These are phyloP conservation scores for Thelaira solivaga DNA, from an alignment of 2,888 invertebrate genomes.

Conservation along the genomic window DNA sequence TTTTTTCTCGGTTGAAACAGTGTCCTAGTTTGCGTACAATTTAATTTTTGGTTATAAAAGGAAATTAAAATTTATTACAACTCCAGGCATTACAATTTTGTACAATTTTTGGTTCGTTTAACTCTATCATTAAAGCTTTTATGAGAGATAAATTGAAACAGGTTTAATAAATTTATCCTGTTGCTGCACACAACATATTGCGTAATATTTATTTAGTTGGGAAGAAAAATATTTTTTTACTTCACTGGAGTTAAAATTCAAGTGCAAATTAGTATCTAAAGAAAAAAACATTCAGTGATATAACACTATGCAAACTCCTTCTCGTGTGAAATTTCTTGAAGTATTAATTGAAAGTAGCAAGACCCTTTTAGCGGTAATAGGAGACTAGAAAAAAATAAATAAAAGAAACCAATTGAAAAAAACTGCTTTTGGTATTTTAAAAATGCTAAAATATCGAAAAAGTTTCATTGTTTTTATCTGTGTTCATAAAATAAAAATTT, in stretches of 20 bases:
- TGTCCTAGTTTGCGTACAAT: slow-evolving; percentile 50
- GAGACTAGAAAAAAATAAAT: too few relatives aligned
- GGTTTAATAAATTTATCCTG: slow-evolving; percentile 25
- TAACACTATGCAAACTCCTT: too few relatives aligned
- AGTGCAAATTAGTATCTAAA: neutral
- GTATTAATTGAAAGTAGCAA: too few relatives aligned
- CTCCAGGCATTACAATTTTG: slow-evolving; percentile 43
- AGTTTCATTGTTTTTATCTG: too few relatives aligned
- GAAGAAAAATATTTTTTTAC: neutral
- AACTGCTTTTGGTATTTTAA: too few relatives aligned
- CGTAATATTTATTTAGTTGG: slow-evolving; percentile 39
- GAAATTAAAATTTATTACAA: slow-evolving; percentile 54
- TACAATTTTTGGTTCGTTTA: neutral
- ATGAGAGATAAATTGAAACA: slow-evolving; percentile 19
- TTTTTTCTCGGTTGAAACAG: slow-evolving; percentile 20
- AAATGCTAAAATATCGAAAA: too few relatives aligned
- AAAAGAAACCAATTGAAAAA: too few relatives aligned
- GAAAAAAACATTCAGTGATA: too few relatives aligned
- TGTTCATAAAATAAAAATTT: too few relatives aligned
- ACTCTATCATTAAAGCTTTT: neutral
- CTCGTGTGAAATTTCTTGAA: too few relatives aligned
- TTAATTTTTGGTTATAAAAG: slow-evolving; percentile 47
- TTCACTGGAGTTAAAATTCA: neutral
- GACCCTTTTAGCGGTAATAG: too few relatives aligned
- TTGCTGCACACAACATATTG: slow-evolving; percentile 26